A percentile compares a stretch with the other conserved stretches of the same genome.
phyloP scores from a whole-genome alignment of 2,113 vertebrate genomes.

The Baryphthengus martii region DNA sequence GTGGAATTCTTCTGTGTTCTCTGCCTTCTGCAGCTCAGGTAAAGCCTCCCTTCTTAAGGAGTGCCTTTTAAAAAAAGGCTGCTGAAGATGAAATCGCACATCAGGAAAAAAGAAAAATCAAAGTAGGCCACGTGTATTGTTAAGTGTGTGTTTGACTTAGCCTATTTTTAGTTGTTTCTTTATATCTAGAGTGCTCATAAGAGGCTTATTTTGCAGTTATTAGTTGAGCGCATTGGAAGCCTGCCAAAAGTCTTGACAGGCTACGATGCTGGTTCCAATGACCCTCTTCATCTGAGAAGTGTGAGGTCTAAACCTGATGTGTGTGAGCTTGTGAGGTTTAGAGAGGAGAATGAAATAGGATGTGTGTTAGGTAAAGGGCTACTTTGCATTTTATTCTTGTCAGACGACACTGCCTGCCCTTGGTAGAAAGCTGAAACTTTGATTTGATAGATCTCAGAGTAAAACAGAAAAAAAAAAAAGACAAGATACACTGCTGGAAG shows the following conservation, averaged over 20 bases:
- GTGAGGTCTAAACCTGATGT: not conserved
- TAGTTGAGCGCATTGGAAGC: not conserved
- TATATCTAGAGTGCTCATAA: not conserved
- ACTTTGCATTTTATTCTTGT: not conserved
- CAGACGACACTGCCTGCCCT: not conserved
- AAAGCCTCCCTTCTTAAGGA: not conserved
- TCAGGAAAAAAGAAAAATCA: not conserved
- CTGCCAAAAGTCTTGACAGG: not conserved
- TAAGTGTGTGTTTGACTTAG: not conserved
- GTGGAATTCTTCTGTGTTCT: accelerated
- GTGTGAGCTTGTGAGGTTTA: not conserved
- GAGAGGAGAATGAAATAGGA: not conserved
- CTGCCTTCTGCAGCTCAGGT: not conserved
- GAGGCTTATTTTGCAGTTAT: not conserved
- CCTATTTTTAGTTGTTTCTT: not conserved
- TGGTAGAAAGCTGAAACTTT: not conserved
- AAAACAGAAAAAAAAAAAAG: not conserved
- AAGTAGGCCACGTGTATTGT: not conserved
- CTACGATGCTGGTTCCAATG: not conserved
- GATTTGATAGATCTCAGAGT: not conserved
- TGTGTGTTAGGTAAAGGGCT: not conserved
- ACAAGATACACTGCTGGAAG: not conserved
- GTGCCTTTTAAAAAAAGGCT: not conserved
- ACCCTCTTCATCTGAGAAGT: not conserved
- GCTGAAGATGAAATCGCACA: not conserved